phyloP scores from a whole-genome alignment of 2,888 invertebrate genomes.

The Toxonevra muliebris region DNA sequence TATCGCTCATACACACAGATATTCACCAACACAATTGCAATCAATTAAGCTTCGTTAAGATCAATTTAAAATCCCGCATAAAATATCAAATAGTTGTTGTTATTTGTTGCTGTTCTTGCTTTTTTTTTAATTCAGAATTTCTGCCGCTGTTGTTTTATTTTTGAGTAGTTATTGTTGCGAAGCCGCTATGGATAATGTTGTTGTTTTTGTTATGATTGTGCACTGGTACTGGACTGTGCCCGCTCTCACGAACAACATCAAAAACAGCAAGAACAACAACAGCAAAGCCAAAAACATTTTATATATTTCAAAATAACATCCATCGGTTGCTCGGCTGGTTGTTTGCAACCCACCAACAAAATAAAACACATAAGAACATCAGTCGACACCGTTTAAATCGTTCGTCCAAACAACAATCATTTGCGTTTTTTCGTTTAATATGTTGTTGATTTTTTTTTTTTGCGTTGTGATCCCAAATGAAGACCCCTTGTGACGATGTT shows the following conservation, averaged over 20 bases:
- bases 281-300: conserved; percentile 24
- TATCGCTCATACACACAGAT: conserved; percentile 26
- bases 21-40: conserved; percentile 57
- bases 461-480: conserved; percentile 29
- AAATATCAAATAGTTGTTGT: conserved; percentile 61
- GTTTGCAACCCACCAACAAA: conserved; percentile 7
- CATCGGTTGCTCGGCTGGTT: neutral
- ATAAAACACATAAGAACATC: neutral
- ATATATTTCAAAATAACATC: conserved; percentile 35
- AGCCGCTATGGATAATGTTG: conserved; percentile 3
- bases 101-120: conserved; percentile 41
- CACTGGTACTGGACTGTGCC: too few species aligned
- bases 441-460: conserved; percentile 20
- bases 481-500: conserved; percentile 21
- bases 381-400: conserved; percentile 18
- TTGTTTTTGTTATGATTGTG: neutral
- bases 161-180: neutral
- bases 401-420: neutral
- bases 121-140: conserved; percentile 36
- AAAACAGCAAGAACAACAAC: conserved; percentile 31
- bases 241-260: conserved; percentile 12
- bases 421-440: conserved; percentile 11
- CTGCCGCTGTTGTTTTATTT: conserved; percentile 35
- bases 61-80: conserved; percentile 67
- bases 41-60: conserved; percentile 67